These are phyloP conservation scores for Harpagifer antarcticus DNA, from an alignment of 2,797 vertebrate species.

Conservation along the genomic window DNA sequence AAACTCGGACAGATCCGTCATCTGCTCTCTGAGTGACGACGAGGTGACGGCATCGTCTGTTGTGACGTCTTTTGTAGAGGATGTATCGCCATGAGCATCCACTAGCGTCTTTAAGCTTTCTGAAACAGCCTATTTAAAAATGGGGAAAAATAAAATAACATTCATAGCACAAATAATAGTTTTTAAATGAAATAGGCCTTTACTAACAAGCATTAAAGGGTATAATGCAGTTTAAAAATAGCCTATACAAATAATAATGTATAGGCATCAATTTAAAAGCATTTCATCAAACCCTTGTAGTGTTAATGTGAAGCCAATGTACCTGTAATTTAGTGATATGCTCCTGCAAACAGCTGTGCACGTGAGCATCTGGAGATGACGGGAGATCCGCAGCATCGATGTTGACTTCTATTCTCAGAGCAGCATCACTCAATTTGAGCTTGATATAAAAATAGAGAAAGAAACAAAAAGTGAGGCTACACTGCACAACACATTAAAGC, in stretches of 20 bases:
- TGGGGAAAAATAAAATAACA: neutral
- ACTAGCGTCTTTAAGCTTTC: conserved; percentile 87
- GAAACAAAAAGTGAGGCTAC: neutral
- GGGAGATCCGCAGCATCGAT: conserved; percentile 82
- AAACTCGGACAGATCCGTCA: conserved; percentile 69
- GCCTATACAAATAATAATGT: neutral
- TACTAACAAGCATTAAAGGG: neutral
- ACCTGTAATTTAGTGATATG: conserved; percentile 94
- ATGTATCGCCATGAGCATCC: conserved; percentile 47
- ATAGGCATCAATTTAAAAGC: neutral
- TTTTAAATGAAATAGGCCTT: neutral
- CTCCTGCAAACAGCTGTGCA: conserved; percentile 88
- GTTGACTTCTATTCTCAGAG: conserved; percentile 89
- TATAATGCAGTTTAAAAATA: neutral
- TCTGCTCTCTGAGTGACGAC: conserved; percentile 56
- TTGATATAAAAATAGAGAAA: conserved; percentile 39
- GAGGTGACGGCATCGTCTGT: conserved; percentile 71
- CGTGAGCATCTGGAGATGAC: conserved; percentile 80
- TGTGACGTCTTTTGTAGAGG: conserved; percentile 59
- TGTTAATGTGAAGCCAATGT: conserved; percentile 26
- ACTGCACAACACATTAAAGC: neutral
- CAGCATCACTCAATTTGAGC: conserved; percentile 86
- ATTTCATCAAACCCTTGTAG: conserved; percentile 19
- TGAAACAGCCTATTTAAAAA: conserved; percentile 86
- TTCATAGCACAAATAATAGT: neutral